phyloP scores from a whole-genome alignment of 2,888 invertebrate species.

The Galerucella nymphaeae region DNA sequence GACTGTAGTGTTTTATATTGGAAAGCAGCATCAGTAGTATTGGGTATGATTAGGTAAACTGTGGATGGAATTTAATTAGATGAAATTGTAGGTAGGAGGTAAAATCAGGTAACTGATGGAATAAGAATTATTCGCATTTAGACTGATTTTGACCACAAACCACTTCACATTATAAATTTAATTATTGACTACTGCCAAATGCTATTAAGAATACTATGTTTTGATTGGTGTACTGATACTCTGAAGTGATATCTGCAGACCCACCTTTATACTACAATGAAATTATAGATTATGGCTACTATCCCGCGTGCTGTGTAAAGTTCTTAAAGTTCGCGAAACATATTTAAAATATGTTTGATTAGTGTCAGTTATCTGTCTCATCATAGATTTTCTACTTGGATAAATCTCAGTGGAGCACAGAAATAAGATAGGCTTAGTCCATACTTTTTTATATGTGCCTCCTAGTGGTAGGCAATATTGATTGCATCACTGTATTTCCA shows the following conservation, averaged over 20 bases:
- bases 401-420: no score
- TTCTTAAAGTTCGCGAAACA: no score
- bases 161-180: no score
- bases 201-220: not conserved
- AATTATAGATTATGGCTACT: not conserved
- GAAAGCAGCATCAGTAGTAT: not conserved
- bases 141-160: not conserved
- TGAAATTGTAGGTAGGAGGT: not conserved
- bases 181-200: not conserved
- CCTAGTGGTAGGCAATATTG: not conserved
- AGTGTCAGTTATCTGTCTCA: no score
- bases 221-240: not conserved
- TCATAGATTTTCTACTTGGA: no score
- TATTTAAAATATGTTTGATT: no score
- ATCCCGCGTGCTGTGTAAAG: not conserved
- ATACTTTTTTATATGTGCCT: not conserved
- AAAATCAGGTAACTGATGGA: no score
- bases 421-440: no score
- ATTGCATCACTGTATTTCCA: not conserved
- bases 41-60: not conserved
- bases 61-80: not conserved
- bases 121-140: not conserved
- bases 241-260: not conserved
- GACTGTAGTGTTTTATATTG: no score
- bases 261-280: not conserved